Base-by-base conservation (phyloP, 2,113 vertebrate species). In the Odontophorus gujanensis region DNA sequence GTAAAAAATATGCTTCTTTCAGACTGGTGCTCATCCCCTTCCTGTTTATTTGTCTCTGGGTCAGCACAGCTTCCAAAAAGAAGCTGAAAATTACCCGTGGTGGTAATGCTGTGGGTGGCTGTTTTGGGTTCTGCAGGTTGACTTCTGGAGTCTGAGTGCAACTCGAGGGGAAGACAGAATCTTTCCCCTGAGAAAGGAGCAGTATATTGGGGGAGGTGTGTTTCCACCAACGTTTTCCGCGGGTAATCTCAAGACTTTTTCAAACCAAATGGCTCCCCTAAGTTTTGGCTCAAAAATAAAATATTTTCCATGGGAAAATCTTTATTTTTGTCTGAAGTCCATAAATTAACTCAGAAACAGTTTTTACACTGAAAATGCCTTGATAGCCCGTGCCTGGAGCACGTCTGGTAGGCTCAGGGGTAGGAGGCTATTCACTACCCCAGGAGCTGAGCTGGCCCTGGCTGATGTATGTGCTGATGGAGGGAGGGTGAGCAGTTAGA, bases 1-100 rank as follows among this genome's bases (percentile, higher is more conserved):
- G 87, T 81, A 91, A 91, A 96, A 96, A 93, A 87, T 36, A 53
- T 82, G 11, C 79, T 58, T 11, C 75, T 93, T 85, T 87, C n/a
- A 57, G 45, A 13, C 45, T 76, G 26, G 28, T 85, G 87, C 67
- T 58, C 0, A 0, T 69, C n/a, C 10, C 28, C n/a, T 93, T 89
- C 38, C 50, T 1, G 0, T 87, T 85, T 69, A 17, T 26, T 74
- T 42, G 34, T 85, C 42, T 91, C 55, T 5, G 11, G 58, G 71
- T 58, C 55, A 58, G 55, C 55, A 58, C 55, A 12, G 55, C 55
- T 58, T 58, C 55, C 30, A n/a, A n/a, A n/a, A 58, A n/a, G 48
- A 87, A 94, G 21, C 10, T 91, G 55, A n/a, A 58, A 58, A 58
- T 58, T 81, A 74, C 25, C 9, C 13, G 11, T 89, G 34, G 14